phyloP scores from a whole-genome alignment of 2,888 invertebrate genomes.

The Ormia ochracea region DNA sequence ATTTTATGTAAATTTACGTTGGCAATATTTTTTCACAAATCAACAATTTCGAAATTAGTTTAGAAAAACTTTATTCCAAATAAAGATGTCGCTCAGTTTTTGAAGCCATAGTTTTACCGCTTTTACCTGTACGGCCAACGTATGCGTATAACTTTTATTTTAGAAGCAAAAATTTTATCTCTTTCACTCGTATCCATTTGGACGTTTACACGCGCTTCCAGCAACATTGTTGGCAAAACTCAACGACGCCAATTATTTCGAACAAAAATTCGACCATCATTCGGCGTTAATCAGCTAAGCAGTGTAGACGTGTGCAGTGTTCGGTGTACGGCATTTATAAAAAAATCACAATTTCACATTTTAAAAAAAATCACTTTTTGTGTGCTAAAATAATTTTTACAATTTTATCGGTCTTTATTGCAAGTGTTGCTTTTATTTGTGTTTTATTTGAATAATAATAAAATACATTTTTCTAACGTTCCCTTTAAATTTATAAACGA shows the following conservation, averaged over 20 bases:
- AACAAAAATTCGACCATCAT: conserved; percentile 69
- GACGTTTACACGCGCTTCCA: conserved; percentile 3
- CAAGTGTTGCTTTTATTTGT: conserved; percentile 45
- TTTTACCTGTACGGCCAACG: conserved; percentile 24
- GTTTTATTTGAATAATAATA: conserved; percentile 57
- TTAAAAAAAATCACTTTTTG: conserved; percentile 14
- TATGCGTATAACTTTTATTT: background rate
- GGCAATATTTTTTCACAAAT: too few relatives aligned
- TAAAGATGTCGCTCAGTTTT: too few relatives aligned
- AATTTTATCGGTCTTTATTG: conserved; percentile 29
- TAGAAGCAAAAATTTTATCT: background rate
- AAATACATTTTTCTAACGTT: conserved; percentile 54
- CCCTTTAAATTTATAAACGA: conserved; percentile 20
- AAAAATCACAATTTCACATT: conserved; percentile 48
- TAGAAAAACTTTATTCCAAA: too few relatives aligned
- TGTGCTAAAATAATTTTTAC: conserved; percentile 31
- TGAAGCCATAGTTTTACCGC: background rate
- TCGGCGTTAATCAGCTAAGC: conserved; percentile 75
- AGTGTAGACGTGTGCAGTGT: conserved; percentile 68
- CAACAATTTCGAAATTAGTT: too few relatives aligned
- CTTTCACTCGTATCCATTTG: background rate
- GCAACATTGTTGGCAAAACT: conserved; percentile 48
- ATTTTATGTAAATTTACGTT: too few relatives aligned
- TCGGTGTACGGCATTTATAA: conserved; percentile 49
- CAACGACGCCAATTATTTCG: conserved; percentile 67